Base-by-base conservation (phyloP, 2,113 vertebrate genomes). In the Embiotoca jacksoni region DNA sequence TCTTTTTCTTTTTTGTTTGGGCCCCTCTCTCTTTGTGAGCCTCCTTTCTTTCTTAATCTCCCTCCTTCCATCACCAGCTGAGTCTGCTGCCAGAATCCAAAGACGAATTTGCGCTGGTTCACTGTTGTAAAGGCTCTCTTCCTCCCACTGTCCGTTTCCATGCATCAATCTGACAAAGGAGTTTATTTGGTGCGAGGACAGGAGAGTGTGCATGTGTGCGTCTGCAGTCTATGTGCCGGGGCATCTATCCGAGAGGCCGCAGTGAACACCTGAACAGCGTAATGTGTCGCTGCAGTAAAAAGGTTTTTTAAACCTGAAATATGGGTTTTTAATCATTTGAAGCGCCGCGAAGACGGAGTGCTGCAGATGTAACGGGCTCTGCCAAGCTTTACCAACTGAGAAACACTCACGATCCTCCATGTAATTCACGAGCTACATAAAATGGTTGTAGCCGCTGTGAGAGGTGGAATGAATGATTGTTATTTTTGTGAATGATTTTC, bases 41-140 rank as follows among this genome's bases (percentile, higher is more conserved):
- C 74, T 65, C 79, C 55, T 76, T 83, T 83, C 68, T 81, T 46
- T 49, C 74, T 80, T 65, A 70, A 77, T 83, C 65, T 61, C 66
- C 16, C 41, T 80, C 80, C 76, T 80, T 83, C 87, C 71, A 74
- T 84, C 88, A 78, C 72, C 41, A 49, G 62, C 74, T 71, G 32
- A 60, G 68, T 66, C 69, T 72, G 69, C 80, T 86, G 77, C 87
- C 81, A 83, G 59, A 41, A 75, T 60, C 82, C 75, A 78, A 89
- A 91, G 82, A 90, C 84, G 83, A 63, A 91, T 93, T 91, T 61
- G 85, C 88, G 80, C 55, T 86, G 91, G 74, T 88, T 83, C 71
- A 32, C 66, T 15, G 10, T 75, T 87, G 15, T 67, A 80, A 91
- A 90, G 71, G 53, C 50, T 67, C 58, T 36, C 70, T 50, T 82